Evolutionary conservation across 2,113 vertebrate species (phyloP).

Genomic region (Typhlomys cinereus): DNA sequence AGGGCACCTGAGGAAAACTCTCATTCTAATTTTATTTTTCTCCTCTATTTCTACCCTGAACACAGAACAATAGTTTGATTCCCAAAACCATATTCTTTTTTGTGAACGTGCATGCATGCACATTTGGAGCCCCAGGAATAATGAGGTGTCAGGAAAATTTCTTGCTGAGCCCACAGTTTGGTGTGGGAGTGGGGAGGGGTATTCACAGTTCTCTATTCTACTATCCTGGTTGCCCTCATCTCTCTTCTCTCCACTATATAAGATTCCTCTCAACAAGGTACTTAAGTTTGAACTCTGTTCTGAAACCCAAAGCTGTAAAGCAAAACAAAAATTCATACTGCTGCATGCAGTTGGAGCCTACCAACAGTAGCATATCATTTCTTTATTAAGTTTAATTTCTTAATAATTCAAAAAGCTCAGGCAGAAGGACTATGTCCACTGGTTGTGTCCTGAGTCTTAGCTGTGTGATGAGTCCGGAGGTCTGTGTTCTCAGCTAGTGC

Average conservation of each 20-base stretch:
- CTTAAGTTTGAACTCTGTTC: background rate
- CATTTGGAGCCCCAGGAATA: background rate
- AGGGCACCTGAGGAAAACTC: background rate
- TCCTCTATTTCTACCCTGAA: background rate
- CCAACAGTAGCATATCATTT: too few species aligned
- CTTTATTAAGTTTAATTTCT: background rate
- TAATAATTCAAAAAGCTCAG: background rate
- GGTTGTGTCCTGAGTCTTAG: background rate
- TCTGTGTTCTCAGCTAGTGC: background rate
- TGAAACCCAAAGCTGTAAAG: background rate
- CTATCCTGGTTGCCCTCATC: background rate
- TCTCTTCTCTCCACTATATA: background rate
- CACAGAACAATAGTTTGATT: background rate
- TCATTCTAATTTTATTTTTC: background rate
- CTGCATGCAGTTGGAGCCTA: background rate
- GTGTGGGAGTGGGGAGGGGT: background rate
- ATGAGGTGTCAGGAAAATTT: conserved; percentile 17
- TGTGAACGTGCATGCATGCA: background rate
- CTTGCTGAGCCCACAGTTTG: conserved; percentile 7
- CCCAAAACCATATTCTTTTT: background rate
- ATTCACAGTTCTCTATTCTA: background rate
- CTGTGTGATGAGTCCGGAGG: background rate
- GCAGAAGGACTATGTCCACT: background rate
- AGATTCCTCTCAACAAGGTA: background rate
- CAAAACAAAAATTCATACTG: background rate